A percentile compares a stretch with the other conserved stretches of the same genome.
These are phyloP conservation scores for Pimephales promelas DNA, from an alignment of 2,113 vertebrate genomes.

Conservation along the genomic window DNA sequence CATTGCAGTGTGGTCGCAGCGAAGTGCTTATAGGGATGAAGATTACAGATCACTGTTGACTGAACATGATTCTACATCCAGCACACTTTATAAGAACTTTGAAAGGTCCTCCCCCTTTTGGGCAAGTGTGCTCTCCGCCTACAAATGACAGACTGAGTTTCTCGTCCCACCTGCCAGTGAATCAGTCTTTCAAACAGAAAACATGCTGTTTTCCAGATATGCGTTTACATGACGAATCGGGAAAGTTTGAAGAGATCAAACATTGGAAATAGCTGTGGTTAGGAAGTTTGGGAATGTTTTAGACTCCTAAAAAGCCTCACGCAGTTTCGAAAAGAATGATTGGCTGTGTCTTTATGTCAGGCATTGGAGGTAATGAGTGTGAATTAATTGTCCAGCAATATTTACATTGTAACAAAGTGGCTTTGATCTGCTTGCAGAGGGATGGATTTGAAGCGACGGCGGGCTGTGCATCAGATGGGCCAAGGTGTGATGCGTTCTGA, in stretches of 20 bases:
- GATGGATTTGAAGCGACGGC: slow-evolving; percentile 64
- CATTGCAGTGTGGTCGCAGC: slow-evolving; percentile 60
- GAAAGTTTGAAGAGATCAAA: slow-evolving; percentile 1
- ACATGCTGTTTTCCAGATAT: slow-evolving; percentile 15
- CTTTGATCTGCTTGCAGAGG: slow-evolving; percentile 72
- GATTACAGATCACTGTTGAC: slow-evolving; percentile 39
- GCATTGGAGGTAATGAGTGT: slow-evolving; percentile 65
- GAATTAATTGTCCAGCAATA: slow-evolving; percentile 66
- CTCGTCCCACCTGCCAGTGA: slow-evolving; percentile 33
- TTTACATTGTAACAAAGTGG: slow-evolving; percentile 62
- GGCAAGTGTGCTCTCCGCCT: slow-evolving; percentile 35
- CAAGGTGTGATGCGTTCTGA: slow-evolving; percentile 71
- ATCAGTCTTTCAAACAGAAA: slow-evolving; percentile 2
- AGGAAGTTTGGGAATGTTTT: not conserved
- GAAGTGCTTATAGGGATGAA: slow-evolving; percentile 7
- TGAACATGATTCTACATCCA: slow-evolving; percentile 49
- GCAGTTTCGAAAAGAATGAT: slow-evolving; percentile 17
- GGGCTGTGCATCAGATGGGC: slow-evolving; percentile 57
- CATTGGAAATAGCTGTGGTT: not conserved
- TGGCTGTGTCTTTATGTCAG: slow-evolving; percentile 55
- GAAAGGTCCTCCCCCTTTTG: slow-evolving; percentile 62
- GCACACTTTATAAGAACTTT: slow-evolving; percentile 61
- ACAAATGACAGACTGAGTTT: slow-evolving; percentile 21
- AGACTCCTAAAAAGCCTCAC: not conserved
- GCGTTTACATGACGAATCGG: not conserved